Percentiles rank a stretch among this genome's conserved stretches.
These are phyloP conservation scores for Cosmopolites sordidus DNA, from an alignment of 2,888 invertebrate species.

Conservation along the genomic window DNA sequence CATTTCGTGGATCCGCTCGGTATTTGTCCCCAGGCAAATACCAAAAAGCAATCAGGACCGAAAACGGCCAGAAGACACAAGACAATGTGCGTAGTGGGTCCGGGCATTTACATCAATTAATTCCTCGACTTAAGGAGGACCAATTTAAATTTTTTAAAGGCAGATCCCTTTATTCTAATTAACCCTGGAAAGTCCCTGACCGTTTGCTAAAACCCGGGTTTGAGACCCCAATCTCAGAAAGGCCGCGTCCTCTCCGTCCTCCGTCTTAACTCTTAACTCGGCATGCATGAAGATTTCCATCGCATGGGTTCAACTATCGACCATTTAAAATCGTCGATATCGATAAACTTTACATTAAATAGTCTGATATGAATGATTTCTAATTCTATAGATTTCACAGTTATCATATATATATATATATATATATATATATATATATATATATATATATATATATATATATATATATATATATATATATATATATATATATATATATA, in stretches of 20 bases:
- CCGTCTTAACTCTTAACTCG: constrained; percentile 32
- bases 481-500: too few species aligned
- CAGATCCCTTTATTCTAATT: constrained; percentile 35
- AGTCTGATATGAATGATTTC: too few species aligned
- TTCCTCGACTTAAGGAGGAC: constrained; percentile 30
- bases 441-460: too few species aligned
- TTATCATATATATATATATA: too few species aligned
- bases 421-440: too few species aligned
- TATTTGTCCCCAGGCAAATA: constrained; percentile 4
- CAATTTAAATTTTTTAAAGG: constrained; percentile 34
- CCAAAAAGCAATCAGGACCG: constrained; percentile 12
- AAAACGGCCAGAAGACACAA: constrained; percentile 14
- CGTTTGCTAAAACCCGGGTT: constrained; percentile 31
- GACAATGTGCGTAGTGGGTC: constrained; percentile 23
- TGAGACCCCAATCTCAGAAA: constrained; percentile 35
- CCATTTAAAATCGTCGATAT: constrained; percentile 1
- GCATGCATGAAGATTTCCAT: constrained; percentile 41
- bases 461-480: too few species aligned
- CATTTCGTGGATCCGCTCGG: too few species aligned
- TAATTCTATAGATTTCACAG: too few species aligned
- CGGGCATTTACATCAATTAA: constrained; percentile 26
- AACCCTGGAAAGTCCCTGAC: constrained; percentile 37
- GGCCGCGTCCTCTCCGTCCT: constrained; percentile 23
- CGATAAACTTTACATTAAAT: too few species aligned
- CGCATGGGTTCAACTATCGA: constrained; percentile 29